Conservation (phyloP, 2,797 vertebrate genomes). For the Phaenicophaeus curvirostris region DNA sequence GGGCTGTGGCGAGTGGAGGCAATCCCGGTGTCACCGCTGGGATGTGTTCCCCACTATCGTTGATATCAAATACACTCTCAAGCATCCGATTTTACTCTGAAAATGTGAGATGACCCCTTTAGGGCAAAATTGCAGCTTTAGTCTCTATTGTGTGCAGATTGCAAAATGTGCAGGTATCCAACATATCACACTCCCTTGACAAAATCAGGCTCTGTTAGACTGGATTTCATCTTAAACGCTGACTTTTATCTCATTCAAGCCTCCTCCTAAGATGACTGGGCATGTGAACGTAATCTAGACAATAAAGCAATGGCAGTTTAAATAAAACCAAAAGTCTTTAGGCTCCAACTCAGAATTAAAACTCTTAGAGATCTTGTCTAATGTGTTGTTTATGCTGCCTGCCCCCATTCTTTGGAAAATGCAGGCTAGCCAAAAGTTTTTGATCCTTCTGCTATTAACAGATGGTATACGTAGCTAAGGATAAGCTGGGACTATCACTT, state of each 20-base stretch:
- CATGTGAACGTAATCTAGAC: constrained; percentile 44
- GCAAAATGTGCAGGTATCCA: neutral
- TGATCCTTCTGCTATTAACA: constrained; percentile 93
- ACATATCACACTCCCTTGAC: neutral
- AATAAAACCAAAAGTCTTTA: constrained; percentile 33
- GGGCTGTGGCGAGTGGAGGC: neutral
- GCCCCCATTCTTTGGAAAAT: constrained; percentile 72
- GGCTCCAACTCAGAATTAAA: constrained; percentile 39
- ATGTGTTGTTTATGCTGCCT: constrained; percentile 66
- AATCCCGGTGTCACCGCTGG: neutral
- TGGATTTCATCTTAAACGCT: neutral
- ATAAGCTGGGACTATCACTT: constrained; percentile 87
- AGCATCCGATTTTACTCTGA: constrained; percentile 6
- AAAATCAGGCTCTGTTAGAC: neutral
- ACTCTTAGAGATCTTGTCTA: constrained; percentile 57
- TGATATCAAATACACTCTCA: neutral
- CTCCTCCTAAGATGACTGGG: neutral
- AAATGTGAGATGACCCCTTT: constrained; percentile 7
- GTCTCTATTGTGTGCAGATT: neutral
- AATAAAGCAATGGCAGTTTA: constrained; percentile 34
- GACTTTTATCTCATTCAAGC: constrained; percentile 3
- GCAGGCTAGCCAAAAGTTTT: constrained; percentile 86
- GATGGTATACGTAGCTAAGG: constrained; percentile 92
- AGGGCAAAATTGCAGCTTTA: constrained; percentile 29
- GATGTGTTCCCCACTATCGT: neutral